These are phyloP conservation scores for Bolinopsis microptera DNA, from an alignment of 37 sponge, comb jelly and placozoan species.

Conservation along the genomic window DNA sequence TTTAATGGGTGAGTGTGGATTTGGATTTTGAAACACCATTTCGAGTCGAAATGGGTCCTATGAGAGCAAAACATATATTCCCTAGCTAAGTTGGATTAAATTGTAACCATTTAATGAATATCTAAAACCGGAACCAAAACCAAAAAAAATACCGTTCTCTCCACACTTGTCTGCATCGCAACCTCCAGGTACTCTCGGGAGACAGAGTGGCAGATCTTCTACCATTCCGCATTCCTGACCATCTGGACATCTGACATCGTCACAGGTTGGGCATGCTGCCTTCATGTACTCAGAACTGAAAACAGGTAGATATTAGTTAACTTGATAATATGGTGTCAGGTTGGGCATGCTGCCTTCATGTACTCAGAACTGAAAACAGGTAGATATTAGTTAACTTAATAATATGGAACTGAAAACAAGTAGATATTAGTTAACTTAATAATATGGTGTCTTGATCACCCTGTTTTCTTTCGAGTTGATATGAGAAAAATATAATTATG, in stretches of 20 bases:
- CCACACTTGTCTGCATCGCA: neutral
- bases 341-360: neutral
- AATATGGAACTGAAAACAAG: too few relatives aligned
- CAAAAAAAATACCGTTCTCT: neutral
- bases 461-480: too few relatives aligned
- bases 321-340: neutral
- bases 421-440: too few relatives aligned
- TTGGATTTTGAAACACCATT: neutral
- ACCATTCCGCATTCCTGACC: neutral
- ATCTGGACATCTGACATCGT: slow-evolving; percentile 19
- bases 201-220: neutral
- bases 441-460: too few relatives aligned
- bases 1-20: neutral
- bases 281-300: neutral
- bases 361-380: neutral
- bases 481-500: too few relatives aligned
- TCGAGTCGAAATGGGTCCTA: too few relatives aligned
- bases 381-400: too few relatives aligned
- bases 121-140: neutral
- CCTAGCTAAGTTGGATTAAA: neutral
- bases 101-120: neutral
- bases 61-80: too few relatives aligned
- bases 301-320: too few relatives aligned
- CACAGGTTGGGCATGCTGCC: slow-evolving; percentile 3
- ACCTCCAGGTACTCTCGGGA: neutral